Evolutionary conservation across 2,797 vertebrate species (phyloP), one percentile per base, ranked within the genome.

Genomic region (Melanotaenia boesemani): DNA sequence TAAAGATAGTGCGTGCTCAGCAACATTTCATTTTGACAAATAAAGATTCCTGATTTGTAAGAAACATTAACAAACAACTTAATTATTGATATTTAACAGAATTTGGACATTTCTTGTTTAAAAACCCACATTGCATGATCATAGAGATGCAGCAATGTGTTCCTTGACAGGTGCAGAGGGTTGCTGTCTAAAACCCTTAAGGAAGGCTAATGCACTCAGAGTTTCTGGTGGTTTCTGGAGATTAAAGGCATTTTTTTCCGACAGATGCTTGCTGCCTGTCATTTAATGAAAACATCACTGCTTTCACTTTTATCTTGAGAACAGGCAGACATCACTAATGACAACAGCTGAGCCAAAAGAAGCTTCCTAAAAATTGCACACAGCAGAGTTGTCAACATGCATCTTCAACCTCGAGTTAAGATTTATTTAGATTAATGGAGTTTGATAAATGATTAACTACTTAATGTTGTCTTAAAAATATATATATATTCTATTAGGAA

Each of bases 251-350:
- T 37, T 77, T 67, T 36, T 55, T 16, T 5, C 60, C 74, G 68
- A 62, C 70, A 79, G 76, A 72, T 78, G 76, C 72, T 58, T 57
- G 78, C 54, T 67, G 15, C 71, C 70, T 86, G 79, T 77, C 74
- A 65, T 74, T 72, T 86, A 84, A 84, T 78, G 65, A 86, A 80
- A 80, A 79, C 77, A 83, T 84, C 75, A 79, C 24, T 1, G 12
- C 39, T 30, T 74, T 30, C 16, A 41, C 76, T 88, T 89, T 86
- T 66, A 81, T 81, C 80, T 83, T 32, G 10, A 11, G 28, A 85
- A 82, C 66, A 87, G 67, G 67, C 70, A 75, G 72, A 60, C 50
- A 50, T 70, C 74, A 73, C 65, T 50, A 63, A 77, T 67, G 75
- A 87, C 88, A 85, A 79, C 71, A 86, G 85, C 68, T 9, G 7